Conservation (phyloP, 2,888 invertebrate genomes). For the Dexiosoma caninum region DNA sequence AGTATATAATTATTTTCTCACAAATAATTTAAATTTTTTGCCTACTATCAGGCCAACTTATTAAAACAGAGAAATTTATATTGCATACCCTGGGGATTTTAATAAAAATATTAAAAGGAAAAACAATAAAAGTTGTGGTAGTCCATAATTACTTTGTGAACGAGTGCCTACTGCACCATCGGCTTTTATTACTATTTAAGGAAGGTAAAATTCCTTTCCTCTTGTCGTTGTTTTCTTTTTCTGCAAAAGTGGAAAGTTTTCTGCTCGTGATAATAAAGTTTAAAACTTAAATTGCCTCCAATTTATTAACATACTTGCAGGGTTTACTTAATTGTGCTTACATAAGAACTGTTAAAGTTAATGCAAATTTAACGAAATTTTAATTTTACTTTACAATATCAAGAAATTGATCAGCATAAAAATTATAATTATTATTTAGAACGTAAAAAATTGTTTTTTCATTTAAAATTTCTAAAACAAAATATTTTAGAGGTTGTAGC, state of each 20-base stretch:
- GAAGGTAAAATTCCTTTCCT: not conserved
- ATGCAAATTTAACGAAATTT: not conserved
- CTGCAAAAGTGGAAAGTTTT: not conserved
- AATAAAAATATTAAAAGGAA: too few relatives aligned
- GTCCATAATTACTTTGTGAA: slow-evolving; percentile 1
- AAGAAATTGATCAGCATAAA: too few relatives aligned
- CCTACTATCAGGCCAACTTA: not conserved
- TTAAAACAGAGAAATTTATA: not conserved
- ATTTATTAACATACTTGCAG: not conserved
- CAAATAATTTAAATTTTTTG: not conserved
- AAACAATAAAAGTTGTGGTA: not conserved
- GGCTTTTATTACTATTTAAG: not conserved
- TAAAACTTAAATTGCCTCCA: not conserved
- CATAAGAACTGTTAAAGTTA: not conserved
- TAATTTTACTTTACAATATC: too few relatives aligned
- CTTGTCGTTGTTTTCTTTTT: not conserved
- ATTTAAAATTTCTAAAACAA: too few relatives aligned
- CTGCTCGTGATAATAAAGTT: not conserved
- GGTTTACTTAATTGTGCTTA: not conserved
- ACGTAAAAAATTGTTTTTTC: too few relatives aligned
- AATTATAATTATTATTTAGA: too few relatives aligned
- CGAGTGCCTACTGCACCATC: not conserved
- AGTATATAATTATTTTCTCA: too few relatives aligned
- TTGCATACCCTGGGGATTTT: slow-evolving; percentile 3
- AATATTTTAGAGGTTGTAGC: too few relatives aligned